Percentiles rank a stretch among this genome's conserved stretches.
Conservation (phyloP, 2,113 vertebrate species). For the Vireo altiloquus region DNA sequence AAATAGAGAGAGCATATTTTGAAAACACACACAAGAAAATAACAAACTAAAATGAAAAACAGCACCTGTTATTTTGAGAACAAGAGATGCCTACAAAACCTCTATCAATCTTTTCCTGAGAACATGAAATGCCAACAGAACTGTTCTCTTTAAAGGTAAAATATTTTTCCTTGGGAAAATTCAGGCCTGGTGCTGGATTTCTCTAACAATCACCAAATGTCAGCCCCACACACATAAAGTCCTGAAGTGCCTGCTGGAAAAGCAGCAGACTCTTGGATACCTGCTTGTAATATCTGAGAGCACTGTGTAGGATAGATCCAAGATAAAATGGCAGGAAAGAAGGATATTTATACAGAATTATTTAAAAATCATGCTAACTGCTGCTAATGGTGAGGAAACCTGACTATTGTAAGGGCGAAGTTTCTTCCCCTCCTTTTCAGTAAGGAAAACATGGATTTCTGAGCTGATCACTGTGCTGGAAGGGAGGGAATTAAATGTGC, state of each 20-base stretch:
- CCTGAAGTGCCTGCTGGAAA: neutral
- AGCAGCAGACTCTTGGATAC: neutral
- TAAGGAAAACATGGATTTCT: neutral
- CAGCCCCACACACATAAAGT: too few relatives aligned
- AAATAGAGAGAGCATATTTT: too few relatives aligned
- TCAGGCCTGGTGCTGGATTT: too few relatives aligned
- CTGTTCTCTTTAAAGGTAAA: too few relatives aligned
- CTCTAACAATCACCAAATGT: too few relatives aligned
- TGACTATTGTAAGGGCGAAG: accelerated
- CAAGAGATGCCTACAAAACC: too few relatives aligned
- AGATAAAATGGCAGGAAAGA: neutral
- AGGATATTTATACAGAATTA: neutral
- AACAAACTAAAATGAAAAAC: too few relatives aligned
- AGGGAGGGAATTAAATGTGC: neutral
- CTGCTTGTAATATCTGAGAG: neutral
- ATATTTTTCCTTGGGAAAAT: too few relatives aligned
- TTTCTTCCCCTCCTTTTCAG: neutral
- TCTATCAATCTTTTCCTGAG: too few relatives aligned
- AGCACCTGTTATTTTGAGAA: too few relatives aligned
- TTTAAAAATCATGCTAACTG: neutral
- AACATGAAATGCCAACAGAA: too few relatives aligned
- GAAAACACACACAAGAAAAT: too few relatives aligned
- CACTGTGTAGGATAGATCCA: neutral
- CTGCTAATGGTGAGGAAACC: neutral
- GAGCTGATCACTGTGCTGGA: neutral